A percentile compares a stretch with the other conserved stretches of the same genome.
phyloP scores from a whole-genome alignment of 2,113 vertebrate species.

The Phycodurus eques region DNA sequence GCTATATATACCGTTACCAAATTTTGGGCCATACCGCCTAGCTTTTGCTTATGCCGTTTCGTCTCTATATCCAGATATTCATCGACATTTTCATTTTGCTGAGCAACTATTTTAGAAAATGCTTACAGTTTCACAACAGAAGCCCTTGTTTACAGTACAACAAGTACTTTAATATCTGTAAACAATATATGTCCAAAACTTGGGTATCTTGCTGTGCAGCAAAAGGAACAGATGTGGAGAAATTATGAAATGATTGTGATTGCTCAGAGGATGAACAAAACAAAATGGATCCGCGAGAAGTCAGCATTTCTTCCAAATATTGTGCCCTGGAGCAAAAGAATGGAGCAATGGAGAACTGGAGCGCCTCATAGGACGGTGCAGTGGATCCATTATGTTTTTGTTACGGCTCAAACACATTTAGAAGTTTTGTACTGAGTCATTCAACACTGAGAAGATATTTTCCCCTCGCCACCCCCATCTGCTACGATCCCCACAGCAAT shows the following conservation, averaged over 20 bases:
- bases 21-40: not conserved
- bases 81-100: not conserved
- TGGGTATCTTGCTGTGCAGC: slow-evolving; percentile 30
- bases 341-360: slow-evolving; percentile 41
- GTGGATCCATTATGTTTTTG: slow-evolving; percentile 52
- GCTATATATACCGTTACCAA: too few relatives aligned
- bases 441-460: slow-evolving; percentile 43
- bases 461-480: slow-evolving; percentile 23
- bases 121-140: not conserved
- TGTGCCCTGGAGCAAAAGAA: slow-evolving; percentile 45
- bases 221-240: slow-evolving; percentile 52
- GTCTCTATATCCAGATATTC: not conserved
- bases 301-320: slow-evolving; percentile 48
- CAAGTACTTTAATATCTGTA: not conserved
- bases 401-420: slow-evolving; percentile 51
- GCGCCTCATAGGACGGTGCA: slow-evolving; percentile 35
- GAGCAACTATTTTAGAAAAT: not conserved
- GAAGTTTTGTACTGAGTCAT: slow-evolving; percentile 53
- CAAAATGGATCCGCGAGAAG: slow-evolving; percentile 45
- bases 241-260: slow-evolving; percentile 42
- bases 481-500: slow-evolving; percentile 45
- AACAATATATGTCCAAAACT: slow-evolving; percentile 3
- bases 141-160: not conserved
- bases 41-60: not conserved
- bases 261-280: slow-evolving; percentile 56